Evolutionary conservation across 2,797 vertebrate genomes (phyloP), one percentile per base, ranked within the genome.

Genomic region (Microcaecilia unicolor): DNA sequence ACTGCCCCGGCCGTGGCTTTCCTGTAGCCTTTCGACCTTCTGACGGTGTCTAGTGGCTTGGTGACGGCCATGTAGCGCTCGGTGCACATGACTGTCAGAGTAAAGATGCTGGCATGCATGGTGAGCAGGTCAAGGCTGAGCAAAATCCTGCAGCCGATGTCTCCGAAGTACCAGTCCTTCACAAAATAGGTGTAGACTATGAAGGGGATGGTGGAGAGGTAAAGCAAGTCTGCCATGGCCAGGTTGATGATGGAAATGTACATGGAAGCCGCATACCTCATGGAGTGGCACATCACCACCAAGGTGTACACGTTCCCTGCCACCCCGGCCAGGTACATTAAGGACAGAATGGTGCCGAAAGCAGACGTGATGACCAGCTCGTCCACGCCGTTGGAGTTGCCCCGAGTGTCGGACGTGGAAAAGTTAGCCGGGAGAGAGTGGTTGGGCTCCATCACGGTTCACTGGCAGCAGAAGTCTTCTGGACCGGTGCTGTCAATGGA

Each of bases 81-180:
- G 27, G 78, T 77, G 77, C 91, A 91, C 90, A 94, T 90, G 10
- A 90, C 83, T 0, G 90, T 91, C 8, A 93, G 83, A 2, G 88
- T 94, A 64, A 94, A 94, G 71, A 93, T 92, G 80, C 89, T 91
- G 40, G 90, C 90, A 54, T 94, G 91, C 91, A 94, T 94, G 71
- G 90, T 93, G 43, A 93, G 83, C n/a, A 94, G 80, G 75, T 94
- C 91, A 61, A 94, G 73, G 72, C 89, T 91, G 34, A 94, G 81
- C 44, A 94, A 74, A 25, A 93, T 74, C 61, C 88, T 80, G 65
- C 91, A 93, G 1, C 91, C 91, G 44, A 87, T 73, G 23, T 89
- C 88, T 21, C 90, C 91, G 49, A 94, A 94, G 78, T 91, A 87
- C 91, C 90, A 94, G 84, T 94, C 90, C 68, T 90, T 89, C 1